These are phyloP conservation scores for Istiophorus platypterus DNA, from an alignment of 2,113 vertebrate species.

Conservation along the genomic window DNA sequence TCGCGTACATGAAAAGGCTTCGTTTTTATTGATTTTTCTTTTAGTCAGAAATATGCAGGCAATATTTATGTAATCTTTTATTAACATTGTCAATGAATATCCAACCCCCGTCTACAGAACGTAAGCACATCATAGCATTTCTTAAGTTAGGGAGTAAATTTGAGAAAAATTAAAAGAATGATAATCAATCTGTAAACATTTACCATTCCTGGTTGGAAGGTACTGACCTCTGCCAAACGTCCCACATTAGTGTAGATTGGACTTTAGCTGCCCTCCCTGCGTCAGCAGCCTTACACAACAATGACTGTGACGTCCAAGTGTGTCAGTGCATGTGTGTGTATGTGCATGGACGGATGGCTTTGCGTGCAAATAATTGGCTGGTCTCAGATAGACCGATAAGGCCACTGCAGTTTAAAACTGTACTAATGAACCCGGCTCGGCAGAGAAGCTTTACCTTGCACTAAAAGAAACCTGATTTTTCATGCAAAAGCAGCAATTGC, in stretches of 20 bases:
- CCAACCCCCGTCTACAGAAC: background rate
- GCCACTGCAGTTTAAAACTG: conserved; percentile 22
- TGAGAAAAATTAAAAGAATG: conserved; percentile 15
- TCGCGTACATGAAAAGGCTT: background rate
- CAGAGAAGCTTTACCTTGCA: background rate
- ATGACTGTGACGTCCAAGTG: conserved; percentile 25
- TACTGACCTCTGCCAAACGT: background rate
- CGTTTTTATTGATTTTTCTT: background rate
- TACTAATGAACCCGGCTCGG: background rate
- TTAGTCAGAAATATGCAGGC: background rate
- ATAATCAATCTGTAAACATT: conserved; percentile 16
- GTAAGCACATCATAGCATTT: background rate
- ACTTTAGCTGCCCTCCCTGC: conserved; percentile 52
- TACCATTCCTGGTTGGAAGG: background rate
- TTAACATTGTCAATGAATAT: background rate
- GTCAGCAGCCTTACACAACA: conserved; percentile 63
- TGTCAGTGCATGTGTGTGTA: conserved; percentile 12
- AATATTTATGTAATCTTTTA: background rate
- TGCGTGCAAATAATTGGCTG: conserved; percentile 26
- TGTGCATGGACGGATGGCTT: background rate
- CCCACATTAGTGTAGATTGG: conserved; percentile 29
- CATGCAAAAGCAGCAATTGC: background rate
- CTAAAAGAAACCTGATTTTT: background rate
- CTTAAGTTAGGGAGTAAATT: background rate
- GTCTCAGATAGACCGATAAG: background rate